Conservation (phyloP, 2,888 invertebrate genomes). For the Anoncus sp. region DNA sequence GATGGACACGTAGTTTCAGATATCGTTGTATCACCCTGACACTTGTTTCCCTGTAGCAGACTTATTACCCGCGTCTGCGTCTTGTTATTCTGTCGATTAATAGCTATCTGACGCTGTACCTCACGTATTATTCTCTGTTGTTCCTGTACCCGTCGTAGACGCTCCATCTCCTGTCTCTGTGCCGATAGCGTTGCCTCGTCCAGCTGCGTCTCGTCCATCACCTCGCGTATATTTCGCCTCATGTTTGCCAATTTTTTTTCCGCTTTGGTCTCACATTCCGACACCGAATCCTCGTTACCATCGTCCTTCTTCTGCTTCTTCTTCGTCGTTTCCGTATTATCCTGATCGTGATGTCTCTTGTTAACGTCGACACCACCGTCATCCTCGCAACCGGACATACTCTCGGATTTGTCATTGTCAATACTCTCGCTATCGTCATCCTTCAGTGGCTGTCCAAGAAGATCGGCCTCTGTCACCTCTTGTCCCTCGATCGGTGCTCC, state of each 20-base stretch:
- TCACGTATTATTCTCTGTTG: conserved; percentile 93
- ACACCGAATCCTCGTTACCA: conserved; percentile 81
- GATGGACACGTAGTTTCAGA: conserved; percentile 74
- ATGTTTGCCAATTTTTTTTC: conserved; percentile 85
- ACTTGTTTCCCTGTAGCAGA: conserved; percentile 88
- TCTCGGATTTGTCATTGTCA: conserved; percentile 75
- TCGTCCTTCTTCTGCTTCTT: conserved; percentile 81
- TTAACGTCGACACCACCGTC: conserved; percentile 79
- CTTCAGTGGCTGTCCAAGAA: conserved; percentile 77
- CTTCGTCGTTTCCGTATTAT: conserved; percentile 75
- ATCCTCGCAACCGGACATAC: conserved; percentile 77
- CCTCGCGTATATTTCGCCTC: conserved; percentile 95
- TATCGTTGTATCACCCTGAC: conserved; percentile 77
- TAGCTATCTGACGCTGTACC: conserved; percentile 91
- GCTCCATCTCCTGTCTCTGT: conserved; percentile 96
- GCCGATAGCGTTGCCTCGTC: conserved; percentile 97
- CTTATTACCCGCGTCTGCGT: conserved; percentile 90
- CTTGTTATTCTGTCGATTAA: conserved; percentile 88
- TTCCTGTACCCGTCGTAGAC: conserved; percentile 92
- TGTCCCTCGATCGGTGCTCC: conserved; percentile 82
- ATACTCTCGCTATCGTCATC: conserved; percentile 78
- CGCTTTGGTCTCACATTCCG: conserved; percentile 80
- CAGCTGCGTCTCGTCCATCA: conserved; percentile 96
- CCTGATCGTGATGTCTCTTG: conserved; percentile 80
- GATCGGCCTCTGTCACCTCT: conserved; percentile 80